These are phyloP conservation scores for Amphiura filiformis DNA, from an alignment of 35 echinoderm and acorn worm genomes.

Conservation along the genomic window DNA sequence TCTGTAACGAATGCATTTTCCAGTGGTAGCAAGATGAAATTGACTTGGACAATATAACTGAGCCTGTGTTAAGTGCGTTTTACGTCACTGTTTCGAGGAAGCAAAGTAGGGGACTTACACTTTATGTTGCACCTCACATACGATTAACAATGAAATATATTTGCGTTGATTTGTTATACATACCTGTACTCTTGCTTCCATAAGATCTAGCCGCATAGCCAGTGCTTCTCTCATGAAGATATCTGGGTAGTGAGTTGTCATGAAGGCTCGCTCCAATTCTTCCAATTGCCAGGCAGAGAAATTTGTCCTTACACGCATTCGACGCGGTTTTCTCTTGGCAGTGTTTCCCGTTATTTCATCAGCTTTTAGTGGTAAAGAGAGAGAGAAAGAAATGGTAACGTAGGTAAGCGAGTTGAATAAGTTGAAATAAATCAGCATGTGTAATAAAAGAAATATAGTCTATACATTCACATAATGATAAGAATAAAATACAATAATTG, in stretches of 20 bases:
- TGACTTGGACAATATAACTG: background rate
- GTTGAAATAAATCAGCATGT: no score
- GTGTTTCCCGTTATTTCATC: background rate
- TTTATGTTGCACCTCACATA: no score
- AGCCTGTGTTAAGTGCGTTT: background rate
- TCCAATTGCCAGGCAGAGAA: slow-evolving; percentile 95
- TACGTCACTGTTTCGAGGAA: background rate
- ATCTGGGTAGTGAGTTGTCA: slow-evolving; percentile 92
- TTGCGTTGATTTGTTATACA: no score
- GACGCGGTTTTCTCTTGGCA: slow-evolving; percentile 62
- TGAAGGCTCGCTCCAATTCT: slow-evolving; percentile 88
- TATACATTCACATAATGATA: no score
- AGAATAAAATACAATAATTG: no score
- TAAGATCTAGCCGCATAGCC: slow-evolving; percentile 91
- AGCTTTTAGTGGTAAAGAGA: no score
- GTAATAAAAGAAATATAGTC: no score
- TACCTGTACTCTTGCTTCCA: slow-evolving; percentile 98
- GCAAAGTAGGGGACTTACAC: no score
- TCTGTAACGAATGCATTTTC: background rate
- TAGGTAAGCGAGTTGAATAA: no score
- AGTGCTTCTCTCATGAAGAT: slow-evolving; percentile 99
- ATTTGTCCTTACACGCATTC: slow-evolving; percentile 96
- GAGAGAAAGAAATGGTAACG: no score
- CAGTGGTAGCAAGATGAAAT: background rate
- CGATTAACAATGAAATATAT: background rate